Evolutionary conservation across 2,797 vertebrate genomes (phyloP), one percentile per base, ranked within the genome.

Genomic region (Eospalax fontanierii): DNA sequence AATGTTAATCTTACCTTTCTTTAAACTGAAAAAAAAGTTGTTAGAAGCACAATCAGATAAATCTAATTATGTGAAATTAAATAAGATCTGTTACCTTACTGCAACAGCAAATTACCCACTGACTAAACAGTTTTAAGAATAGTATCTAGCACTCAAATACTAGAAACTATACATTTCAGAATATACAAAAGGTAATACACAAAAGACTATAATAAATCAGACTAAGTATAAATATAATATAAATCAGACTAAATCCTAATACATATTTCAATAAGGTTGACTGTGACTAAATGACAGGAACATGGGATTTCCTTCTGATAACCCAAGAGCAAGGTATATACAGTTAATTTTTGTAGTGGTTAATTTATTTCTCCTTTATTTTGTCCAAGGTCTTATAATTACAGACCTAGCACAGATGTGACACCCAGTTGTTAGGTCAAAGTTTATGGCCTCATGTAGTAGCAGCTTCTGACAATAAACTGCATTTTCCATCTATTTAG

Each of bases 241-340:
- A n/a, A n/a, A n/a, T n/a, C n/a, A n/a, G n/a, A n/a, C n/a, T n/a
- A 78, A 87, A 87, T 95, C 68, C 57, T 93, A 89, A 83, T 10
- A 90, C 7, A 61, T 94, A 82, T 81, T 87, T 87, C 83, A 95
- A 89, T 92, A 74, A 94, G 61, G 18, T 91, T 89, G 65, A 78
- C 82, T 93, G 78, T 63, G 40, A 95, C 59, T 74, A 87, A 96
- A 68, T 91, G 80, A 92, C 21, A 85, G 30, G 78, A 89, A 86
- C 50, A 26, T 50, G 54, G 46, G 15, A 75, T 92, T 91, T 73
- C 61, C 61, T 96, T 93, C 43, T 82, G 40, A 89, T 59, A 61
- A 87, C 19, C 35, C 87, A 86, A 11, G 78, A 35, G 38, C 4
- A 93, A 50, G 28, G 57, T n/a, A 88, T 46, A 38, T 35, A 54